Evolutionary conservation across 2,888 invertebrate species (phyloP).

Genomic region (Rhingia campestris): DNA sequence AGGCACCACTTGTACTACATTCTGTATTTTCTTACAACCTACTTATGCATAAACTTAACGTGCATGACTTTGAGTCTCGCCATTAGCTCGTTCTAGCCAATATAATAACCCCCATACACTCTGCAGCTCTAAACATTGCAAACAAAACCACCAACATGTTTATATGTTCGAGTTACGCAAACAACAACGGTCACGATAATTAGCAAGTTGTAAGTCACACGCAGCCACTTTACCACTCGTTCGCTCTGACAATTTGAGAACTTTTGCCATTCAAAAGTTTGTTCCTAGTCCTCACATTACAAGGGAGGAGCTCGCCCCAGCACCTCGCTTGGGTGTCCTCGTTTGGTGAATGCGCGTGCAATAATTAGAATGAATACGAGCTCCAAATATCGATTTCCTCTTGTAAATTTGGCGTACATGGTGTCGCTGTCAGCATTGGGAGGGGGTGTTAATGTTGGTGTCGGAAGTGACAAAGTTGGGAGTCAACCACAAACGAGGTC

Average conservation of each 20-base stretch:
- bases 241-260: constrained; percentile 48
- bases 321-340: constrained; percentile 3
- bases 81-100: constrained; percentile 4
- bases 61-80: constrained; percentile 4
- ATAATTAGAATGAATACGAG: constrained; percentile 32
- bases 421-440: not conserved
- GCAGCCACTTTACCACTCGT: constrained; percentile 27
- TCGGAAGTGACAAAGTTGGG: constrained; percentile 8
- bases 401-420: not conserved
- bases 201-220: constrained; percentile 48
- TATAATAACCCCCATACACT: not conserved
- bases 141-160: constrained; percentile 31
- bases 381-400: constrained; percentile 31
- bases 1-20: not conserved
- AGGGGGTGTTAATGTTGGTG: constrained; percentile 15
- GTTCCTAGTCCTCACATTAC: constrained; percentile 2
- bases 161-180: constrained; percentile 16
- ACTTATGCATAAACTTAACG: constrained; percentile 5
- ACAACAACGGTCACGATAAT: constrained; percentile 48
- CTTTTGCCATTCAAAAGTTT: constrained; percentile 40
- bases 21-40: not conserved
- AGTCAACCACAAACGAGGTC: constrained; percentile 24
- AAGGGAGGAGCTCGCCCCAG: not conserved
- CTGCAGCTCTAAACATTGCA: no score
- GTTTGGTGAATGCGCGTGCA: constrained; percentile 17